Conservation (phyloP, 2,888 invertebrate species). For the Sesia bembeciformis region DNA sequence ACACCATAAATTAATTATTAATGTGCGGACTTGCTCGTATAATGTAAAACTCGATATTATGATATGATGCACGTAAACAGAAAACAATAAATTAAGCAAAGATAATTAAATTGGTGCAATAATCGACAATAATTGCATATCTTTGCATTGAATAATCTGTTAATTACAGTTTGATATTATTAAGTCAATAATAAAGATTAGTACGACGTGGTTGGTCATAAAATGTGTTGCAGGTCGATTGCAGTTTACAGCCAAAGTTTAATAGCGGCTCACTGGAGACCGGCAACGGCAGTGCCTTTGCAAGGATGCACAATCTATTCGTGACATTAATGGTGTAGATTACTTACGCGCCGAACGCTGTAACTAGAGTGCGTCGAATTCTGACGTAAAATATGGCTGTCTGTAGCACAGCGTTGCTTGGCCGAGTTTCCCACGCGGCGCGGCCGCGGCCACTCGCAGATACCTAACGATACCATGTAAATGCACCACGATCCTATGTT, state of each 20-base stretch:
- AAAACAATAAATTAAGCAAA: no score
- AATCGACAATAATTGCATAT: no score
- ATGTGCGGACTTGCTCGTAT: no score
- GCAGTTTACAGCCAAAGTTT: slow-evolving; percentile 13
- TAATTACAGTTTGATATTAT: no score
- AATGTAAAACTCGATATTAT: no score
- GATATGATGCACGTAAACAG: no score
- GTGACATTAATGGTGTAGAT: slow-evolving; percentile 46
- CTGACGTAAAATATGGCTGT: slow-evolving; percentile 52
- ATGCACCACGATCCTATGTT: slow-evolving; percentile 2
- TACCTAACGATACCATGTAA: slow-evolving; percentile 2
- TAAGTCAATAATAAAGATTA: background rate
- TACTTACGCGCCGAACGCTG: slow-evolving; percentile 27
- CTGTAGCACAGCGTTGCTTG: slow-evolving; percentile 28
- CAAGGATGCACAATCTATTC: slow-evolving; percentile 63
- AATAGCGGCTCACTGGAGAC: slow-evolving; percentile 25
- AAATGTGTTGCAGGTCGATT: slow-evolving; percentile 20
- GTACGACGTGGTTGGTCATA: background rate
- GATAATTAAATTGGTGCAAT: no score
- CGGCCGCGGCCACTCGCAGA: slow-evolving; percentile 7
- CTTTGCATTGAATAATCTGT: no score
- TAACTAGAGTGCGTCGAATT: slow-evolving; percentile 48
- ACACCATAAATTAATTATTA: no score
- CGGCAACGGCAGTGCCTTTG: slow-evolving; percentile 24
- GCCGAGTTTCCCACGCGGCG: slow-evolving; percentile 57